Conservation (phyloP, 2,888 invertebrate genomes). For the Andricus curvator region DNA sequence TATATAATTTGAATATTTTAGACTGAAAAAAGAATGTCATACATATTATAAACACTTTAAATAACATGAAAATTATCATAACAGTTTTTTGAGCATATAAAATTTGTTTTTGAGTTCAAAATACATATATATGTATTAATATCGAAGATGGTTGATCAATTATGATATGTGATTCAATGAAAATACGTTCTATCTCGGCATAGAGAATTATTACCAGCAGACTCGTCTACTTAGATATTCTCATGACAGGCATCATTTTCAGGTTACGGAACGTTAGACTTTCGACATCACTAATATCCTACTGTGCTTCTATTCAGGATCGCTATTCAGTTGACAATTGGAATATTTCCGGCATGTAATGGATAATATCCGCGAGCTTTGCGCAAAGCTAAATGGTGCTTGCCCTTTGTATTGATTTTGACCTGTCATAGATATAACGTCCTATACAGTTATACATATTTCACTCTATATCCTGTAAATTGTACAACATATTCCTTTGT, state of each 20-base stretch:
- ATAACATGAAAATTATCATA: too few species aligned
- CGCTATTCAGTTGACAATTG: neutral
- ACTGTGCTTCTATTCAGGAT: neutral
- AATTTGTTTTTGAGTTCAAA: too few species aligned
- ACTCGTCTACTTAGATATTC: neutral
- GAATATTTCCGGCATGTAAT: neutral
- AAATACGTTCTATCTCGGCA: neutral
- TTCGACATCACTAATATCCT: neutral
- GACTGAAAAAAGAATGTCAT: too few species aligned
- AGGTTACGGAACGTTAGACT: slow-evolving; percentile 1
- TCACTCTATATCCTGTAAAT: too few species aligned
- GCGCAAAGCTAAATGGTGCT: neutral
- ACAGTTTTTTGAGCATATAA: too few species aligned
- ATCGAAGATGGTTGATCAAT: too few species aligned
- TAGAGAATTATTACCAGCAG: neutral
- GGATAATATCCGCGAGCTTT: slow-evolving; percentile 1
- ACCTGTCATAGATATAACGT: neutral
- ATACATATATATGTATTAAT: too few species aligned
- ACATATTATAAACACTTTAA: too few species aligned
- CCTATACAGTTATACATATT: too few species aligned
- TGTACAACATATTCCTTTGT: too few species aligned
- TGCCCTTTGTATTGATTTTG: neutral
- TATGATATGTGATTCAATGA: too few species aligned
- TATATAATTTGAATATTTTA: neutral
- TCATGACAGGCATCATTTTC: neutral